A percentile compares a stretch with the other conserved stretches of the same genome.
phyloP scores from a whole-genome alignment of 2,797 vertebrate genomes.

The Xenentodon cancila region DNA sequence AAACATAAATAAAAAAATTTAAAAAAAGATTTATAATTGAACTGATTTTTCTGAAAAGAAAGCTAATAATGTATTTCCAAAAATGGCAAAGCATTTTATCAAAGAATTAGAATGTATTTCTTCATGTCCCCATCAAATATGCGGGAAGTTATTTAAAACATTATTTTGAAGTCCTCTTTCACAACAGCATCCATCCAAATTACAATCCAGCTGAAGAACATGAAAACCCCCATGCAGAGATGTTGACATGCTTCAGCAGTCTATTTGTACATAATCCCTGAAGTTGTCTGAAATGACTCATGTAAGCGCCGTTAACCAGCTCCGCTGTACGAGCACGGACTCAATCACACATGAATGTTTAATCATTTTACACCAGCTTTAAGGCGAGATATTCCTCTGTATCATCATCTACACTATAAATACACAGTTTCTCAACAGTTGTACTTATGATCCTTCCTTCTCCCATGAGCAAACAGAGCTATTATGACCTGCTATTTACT shows the following conservation, averaged over 20 bases:
- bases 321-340: constrained; percentile 37
- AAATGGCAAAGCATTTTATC: neutral
- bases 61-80: neutral
- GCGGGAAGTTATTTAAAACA: neutral
- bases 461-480: neutral
- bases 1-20: no score
- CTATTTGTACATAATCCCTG: constrained; percentile 45
- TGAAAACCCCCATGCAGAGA: constrained; percentile 23
- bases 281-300: constrained; percentile 51
- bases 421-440: no score
- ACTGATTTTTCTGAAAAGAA: no score
- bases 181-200: constrained; percentile 31
- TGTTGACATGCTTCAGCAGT: constrained; percentile 31
- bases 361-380: constrained; percentile 35
- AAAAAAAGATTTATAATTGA: no score
- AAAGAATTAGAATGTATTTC: neutral
- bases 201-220: constrained; percentile 20
- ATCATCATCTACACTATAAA: neutral
- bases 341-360: constrained; percentile 50
- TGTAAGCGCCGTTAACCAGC: constrained; percentile 32
- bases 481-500: constrained; percentile 32
- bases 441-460: constrained; percentile 1
- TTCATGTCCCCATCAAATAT: constrained; percentile 7
- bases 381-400: constrained; percentile 21
- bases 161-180: constrained; percentile 1